phyloP scores from a whole-genome alignment of 1,140 invertebrate species.

The Diorhabda carinulata region DNA sequence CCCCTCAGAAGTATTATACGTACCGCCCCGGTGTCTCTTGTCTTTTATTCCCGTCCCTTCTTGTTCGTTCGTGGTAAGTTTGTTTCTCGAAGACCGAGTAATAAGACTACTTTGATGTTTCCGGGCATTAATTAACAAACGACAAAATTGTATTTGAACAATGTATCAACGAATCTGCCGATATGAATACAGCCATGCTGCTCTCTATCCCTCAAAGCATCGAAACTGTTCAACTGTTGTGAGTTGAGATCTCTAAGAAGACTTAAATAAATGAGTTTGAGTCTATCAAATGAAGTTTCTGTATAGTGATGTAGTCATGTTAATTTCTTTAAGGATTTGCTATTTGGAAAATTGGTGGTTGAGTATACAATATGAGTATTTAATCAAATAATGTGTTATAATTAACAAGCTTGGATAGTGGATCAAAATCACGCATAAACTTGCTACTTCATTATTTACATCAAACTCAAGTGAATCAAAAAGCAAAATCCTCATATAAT shows the following conservation, averaged over 20 bases:
- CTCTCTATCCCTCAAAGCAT: conserved; percentile 30
- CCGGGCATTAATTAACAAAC: conserved; percentile 35
- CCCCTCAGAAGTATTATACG: too few species aligned
- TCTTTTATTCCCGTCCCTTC: conserved; percentile 8
- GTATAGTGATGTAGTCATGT: not conserved
- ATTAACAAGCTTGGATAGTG: too few species aligned
- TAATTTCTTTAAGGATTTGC: too few species aligned
- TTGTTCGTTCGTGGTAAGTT: conserved; percentile 29
- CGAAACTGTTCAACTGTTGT: not conserved
- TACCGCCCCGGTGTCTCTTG: not conserved
- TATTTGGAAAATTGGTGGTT: conserved; percentile 15
- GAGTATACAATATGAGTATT: too few species aligned
- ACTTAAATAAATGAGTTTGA: not conserved
- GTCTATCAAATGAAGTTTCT: not conserved
- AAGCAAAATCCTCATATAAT: too few species aligned
- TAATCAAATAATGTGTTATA: too few species aligned
- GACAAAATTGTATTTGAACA: conserved; percentile 38
- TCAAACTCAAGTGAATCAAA: too few species aligned
- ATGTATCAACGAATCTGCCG: conserved; percentile 32
- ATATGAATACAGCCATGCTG: conserved; percentile 27
- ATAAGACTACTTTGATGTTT: conserved; percentile 35
- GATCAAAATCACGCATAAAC: too few species aligned
- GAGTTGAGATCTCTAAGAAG: not conserved
- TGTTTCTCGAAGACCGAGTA: conserved; percentile 26
- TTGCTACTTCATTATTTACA: too few species aligned